phyloP scores from a whole-genome alignment of 2,797 vertebrate species.

The Malurus splendens region DNA sequence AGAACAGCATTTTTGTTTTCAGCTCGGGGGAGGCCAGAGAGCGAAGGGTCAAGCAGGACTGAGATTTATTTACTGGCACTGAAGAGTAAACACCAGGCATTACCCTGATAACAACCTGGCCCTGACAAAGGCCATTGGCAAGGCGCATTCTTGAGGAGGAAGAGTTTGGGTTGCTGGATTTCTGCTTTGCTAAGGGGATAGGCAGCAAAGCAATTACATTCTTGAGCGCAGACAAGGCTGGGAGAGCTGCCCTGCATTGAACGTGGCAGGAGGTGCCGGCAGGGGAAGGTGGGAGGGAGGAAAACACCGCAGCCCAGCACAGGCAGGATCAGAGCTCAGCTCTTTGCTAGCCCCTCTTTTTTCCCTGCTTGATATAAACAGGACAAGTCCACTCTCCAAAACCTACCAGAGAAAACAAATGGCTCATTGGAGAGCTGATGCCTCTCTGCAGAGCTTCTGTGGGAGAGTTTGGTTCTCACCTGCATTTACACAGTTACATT shows the following conservation, averaged over 20 bases:
- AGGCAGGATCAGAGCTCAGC: background rate
- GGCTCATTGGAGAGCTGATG: background rate
- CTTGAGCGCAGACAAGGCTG: background rate
- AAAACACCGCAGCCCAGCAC: background rate
- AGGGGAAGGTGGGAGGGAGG: background rate
- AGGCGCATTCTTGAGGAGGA: conserved; percentile 55
- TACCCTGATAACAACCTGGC: conserved; percentile 48
- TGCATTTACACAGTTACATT: background rate
- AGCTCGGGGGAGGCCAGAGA: conserved; percentile 70
- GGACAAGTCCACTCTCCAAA: background rate
- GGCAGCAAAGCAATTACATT: background rate
- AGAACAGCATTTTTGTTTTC: conserved; percentile 83
- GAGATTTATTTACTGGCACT: conserved; percentile 55
- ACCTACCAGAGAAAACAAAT: background rate
- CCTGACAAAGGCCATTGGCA: conserved; percentile 53
- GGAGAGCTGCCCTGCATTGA: background rate
- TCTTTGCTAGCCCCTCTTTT: background rate
- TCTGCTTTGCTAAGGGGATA: conserved; percentile 12
- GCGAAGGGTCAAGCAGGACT: conserved; percentile 67
- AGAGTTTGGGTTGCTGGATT: conserved; percentile 9
- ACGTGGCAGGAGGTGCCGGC: background rate
- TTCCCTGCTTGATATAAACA: background rate
- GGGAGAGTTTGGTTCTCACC: background rate
- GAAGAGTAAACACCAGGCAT: conserved; percentile 32
- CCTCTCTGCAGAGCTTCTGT: fast-evolving